These are phyloP conservation scores for Mustela lutreola DNA, from an alignment of 2,113 vertebrate species.

Conservation along the genomic window DNA sequence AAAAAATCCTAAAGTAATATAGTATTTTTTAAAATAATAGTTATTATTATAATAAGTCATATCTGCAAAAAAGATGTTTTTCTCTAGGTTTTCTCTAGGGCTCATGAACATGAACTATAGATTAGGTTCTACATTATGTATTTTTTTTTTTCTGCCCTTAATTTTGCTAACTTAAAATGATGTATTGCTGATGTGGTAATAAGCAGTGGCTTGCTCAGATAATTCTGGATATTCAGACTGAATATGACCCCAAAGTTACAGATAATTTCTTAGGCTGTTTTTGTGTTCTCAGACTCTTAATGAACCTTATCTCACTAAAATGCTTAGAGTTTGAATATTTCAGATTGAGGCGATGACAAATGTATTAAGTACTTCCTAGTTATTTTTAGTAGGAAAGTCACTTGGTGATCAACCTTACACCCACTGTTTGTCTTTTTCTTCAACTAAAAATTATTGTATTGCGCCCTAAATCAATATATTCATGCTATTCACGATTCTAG, in stretches of 20 bases:
- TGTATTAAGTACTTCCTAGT: background rate
- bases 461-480: background rate
- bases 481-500: background rate
- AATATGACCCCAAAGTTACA: background rate
- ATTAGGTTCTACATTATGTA: background rate
- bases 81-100: background rate
- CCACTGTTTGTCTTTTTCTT: slow-evolving; percentile 6
- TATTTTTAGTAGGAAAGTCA: slow-evolving; percentile 9
- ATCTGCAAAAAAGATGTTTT: background rate
- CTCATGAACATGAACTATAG: background rate
- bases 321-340: background rate
- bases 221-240: slow-evolving; percentile 37
- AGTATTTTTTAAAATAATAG: background rate
- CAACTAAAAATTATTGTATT: background rate
- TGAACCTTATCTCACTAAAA: background rate
- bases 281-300: background rate
- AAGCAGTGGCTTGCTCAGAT: background rate
- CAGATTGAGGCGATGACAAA: slow-evolving; percentile 1
- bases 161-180: slow-evolving; percentile 27
- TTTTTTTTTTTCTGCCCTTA: slow-evolving; percentile 34
- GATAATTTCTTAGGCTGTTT: slow-evolving; percentile 17
- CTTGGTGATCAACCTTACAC: background rate
- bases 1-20: background rate
- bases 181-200: background rate
- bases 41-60: background rate